Base-by-base conservation (phyloP, 2,113 vertebrate species). In the Piprites chloris region DNA sequence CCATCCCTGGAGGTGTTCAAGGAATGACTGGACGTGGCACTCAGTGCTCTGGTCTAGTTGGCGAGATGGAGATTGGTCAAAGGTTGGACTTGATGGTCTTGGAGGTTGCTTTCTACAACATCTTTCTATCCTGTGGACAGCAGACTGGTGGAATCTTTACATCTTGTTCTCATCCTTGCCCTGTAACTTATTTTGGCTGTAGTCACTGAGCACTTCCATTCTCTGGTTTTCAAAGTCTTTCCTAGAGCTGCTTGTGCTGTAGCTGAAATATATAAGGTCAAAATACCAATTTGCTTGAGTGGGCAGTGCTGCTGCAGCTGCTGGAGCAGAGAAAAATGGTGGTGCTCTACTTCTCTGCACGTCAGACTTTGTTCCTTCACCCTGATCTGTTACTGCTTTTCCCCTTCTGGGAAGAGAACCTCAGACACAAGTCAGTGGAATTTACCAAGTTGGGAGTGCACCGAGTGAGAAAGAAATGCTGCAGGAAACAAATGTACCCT, bases 251-350 rank as follows among this genome's bases (percentile, higher is more conserved):
- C 63, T 81, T 63, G 12, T 78, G 56, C 46, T 91, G 47, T 46
- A 85, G 67, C 62, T 94, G 52, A 69, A 90, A 44, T 42, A 49
- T 71, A 1, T 53, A 55, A 86, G 73, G 80, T 86, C 62, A 90
- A 86, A 89, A 78, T 78, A 61, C 10, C 65, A 17, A 49, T 95
- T 95, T 93, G 16, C 35, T 81, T 42, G 65, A 85, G 86, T 86
- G 33, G 56, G 35, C 65, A 81, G 61, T 58, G 73, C 32, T 63
- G 49, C 22, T 44, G 14, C 42, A 56, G 41, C 28, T 89, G 75
- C 30, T 87, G 53, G 46, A 62, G n/a, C 59, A 85, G 55, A 66
- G 59, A 46, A 58, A 39, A 94, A 76, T 30, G 19, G 41, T 85
- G 71, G 19, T 80, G 26, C 21, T 76, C 7, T 6, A 3, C 47